phyloP scores from a whole-genome alignment of 2,113 vertebrate species.

The Lutjanus erythropterus region DNA sequence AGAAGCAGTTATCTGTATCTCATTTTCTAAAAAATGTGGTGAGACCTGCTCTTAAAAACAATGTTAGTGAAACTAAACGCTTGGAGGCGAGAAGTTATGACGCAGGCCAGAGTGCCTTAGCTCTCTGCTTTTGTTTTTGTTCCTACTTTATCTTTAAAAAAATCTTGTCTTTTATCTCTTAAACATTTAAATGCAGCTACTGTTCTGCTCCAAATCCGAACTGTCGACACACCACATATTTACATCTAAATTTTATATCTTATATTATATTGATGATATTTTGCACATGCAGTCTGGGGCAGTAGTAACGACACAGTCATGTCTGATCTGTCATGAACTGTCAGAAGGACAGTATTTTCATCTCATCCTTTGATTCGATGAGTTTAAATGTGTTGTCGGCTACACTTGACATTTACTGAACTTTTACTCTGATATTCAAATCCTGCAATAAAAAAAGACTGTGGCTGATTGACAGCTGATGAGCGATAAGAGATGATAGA shows the following conservation, averaged over 20 bases:
- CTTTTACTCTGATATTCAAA: background rate
- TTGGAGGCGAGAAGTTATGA: background rate
- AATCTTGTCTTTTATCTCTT: no score
- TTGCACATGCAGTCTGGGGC: no score
- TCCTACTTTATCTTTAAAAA: background rate
- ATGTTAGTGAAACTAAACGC: background rate
- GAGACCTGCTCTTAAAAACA: slow-evolving; percentile 19
- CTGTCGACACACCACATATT: background rate
- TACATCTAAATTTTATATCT: background rate
- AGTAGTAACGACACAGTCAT: no score
- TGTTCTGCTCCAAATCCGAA: background rate
- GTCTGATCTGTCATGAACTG: no score
- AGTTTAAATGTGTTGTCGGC: background rate
- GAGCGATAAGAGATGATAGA: background rate
- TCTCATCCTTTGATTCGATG: background rate
- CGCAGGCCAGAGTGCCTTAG: no score
- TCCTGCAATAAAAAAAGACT: background rate
- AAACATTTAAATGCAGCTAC: background rate
- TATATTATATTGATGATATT: no score
- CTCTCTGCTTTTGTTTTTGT: background rate
- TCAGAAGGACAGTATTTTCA: background rate
- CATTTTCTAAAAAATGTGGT: slow-evolving; percentile 32
- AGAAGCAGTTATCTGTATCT: slow-evolving; percentile 16
- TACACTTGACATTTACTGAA: no score
- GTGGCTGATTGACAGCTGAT: background rate